Base-by-base conservation (phyloP, 2,797 vertebrate genomes). In the Spheniscus humboldti region DNA sequence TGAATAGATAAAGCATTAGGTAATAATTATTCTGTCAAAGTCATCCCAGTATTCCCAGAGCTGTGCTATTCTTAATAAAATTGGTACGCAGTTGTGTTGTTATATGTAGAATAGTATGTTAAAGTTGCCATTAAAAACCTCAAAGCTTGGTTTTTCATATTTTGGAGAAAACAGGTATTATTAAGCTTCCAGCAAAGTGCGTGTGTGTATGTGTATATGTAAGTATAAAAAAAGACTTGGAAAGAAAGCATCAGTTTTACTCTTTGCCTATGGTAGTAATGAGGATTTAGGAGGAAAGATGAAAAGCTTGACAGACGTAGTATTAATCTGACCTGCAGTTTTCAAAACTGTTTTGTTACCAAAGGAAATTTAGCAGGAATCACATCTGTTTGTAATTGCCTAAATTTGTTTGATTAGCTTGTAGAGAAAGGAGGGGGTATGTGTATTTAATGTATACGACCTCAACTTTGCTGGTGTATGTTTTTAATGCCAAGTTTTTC, bases 401-500 rank as follows among this genome's bases (percentile, higher is more conserved):
- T 81, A 75, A 64, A 72, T 71, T 77, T 92, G 13, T 74, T 87
- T 83, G 53, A 72, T 84, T 92, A 91, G 18, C 24, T 90, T 55
- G 31, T 74, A 76, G 37, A 66, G 41, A 57, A 93, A 75, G 45
- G 39, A 50, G 28, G 13, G n/a, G 27, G 17, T 81, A 39, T 72
- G 18, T 72, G 16, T 84, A 28, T 84, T 81, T 81, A 55, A 33
- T 73, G 53, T 20, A 27, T 62, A 28, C 47, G 43, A 74, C 31
- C 90, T 92, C 67, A 85, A 0, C 39, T 88, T 79, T 33, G 18
- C 41, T 84, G 23, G 35, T 47, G 12, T 68, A 20, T 84, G 28
- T 62, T 81, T 88, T 78, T 81, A 75, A 66, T 72, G 80, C 83
- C 62, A 86, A 20, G 25, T 50, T 95, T 96, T 97, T 90, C 69